A percentile compares a stretch with the other conserved stretches of the same genome.
phyloP scores from a whole-genome alignment of 1,140 invertebrate species.

The Cyrtorhinus lividipennis region DNA sequence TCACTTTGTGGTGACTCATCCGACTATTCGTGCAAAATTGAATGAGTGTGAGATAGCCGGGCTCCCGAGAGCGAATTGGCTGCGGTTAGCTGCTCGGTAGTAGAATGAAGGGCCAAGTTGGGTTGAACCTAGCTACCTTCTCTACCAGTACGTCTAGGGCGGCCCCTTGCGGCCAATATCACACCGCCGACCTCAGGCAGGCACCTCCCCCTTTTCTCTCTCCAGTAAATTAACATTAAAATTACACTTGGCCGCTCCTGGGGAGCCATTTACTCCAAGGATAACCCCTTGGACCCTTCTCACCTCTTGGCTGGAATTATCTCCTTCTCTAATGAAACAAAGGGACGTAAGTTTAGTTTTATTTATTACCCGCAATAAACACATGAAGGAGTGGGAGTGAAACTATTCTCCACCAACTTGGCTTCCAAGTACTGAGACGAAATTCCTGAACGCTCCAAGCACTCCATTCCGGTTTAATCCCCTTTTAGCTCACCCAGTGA shows the following conservation, averaged over 20 bases:
- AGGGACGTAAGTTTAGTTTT: background rate
- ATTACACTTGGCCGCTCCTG: conserved; percentile 5
- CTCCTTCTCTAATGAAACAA: conserved; percentile 2
- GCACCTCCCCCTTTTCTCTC: background rate
- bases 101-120: background rate
- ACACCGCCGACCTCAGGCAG: background rate
- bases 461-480: no score
- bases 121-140: background rate
- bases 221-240: conserved; percentile 11
- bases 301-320: background rate
- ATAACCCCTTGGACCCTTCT: conserved; percentile 8
- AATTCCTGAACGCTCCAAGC: no score
- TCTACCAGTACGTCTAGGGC: background rate
- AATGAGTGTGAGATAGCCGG: background rate
- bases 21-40: no score
- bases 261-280: conserved; percentile 8
- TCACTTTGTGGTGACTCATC: no score
- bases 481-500: no score
- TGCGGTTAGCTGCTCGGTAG: no score
- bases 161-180: conserved; percentile 12
- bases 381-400: background rate
- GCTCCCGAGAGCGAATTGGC: background rate
- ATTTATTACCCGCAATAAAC: background rate
- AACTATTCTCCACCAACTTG: no score
- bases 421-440: no score